Base-by-base conservation (phyloP, 2,797 vertebrate genomes). In the Orestias chungarensis region DNA sequence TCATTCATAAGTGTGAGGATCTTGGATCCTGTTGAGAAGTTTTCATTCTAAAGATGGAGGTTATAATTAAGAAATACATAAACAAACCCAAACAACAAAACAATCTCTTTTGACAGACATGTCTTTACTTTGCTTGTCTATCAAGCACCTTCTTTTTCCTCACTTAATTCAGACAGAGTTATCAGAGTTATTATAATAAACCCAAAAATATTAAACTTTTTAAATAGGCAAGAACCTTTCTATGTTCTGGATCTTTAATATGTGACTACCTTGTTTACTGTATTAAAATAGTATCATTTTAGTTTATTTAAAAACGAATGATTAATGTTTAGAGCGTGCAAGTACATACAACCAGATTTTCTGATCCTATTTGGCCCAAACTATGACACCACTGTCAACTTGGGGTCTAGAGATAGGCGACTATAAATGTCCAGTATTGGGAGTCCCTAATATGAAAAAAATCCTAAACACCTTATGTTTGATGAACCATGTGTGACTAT, bases 1-100 rank as follows among this genome's bases (percentile, higher is more conserved):
- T 7, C 15, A 59, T 79, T 82, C 64, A 72, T 64, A 75, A 78
- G 71, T 82, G 76, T 69, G 38, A 54, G 15, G 82, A 78, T 80
- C 71, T 55, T 27, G 54, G 66, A 73, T 70, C 59, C 73, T 64
- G 54, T 81, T 86, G 73, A 83, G 35, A 1, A 50, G n/a, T 35
- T 14, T 68, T 75, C 67, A 40, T 27, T 75, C 71, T 49, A 66
- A 68, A n/a, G 0, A 14, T 27, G 20, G 31, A 3, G n/a, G 75
- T 55, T 72, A 46, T 40, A 31, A 76, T 78, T 64, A 87, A 25
- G 33, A 81, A 71, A 71, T 40, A 46, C 66, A 61, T 55, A 35
- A 7, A 50, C 40, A 55, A 11, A 31, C 31, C 20, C 1, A 25
- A 38, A 6, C 25, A 66, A 31, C 70, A 68, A 38, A 71, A 70